These are phyloP conservation scores for Steatocranus sp. DNA, from an alignment of 2,797 vertebrate genomes.

Conservation along the genomic window DNA sequence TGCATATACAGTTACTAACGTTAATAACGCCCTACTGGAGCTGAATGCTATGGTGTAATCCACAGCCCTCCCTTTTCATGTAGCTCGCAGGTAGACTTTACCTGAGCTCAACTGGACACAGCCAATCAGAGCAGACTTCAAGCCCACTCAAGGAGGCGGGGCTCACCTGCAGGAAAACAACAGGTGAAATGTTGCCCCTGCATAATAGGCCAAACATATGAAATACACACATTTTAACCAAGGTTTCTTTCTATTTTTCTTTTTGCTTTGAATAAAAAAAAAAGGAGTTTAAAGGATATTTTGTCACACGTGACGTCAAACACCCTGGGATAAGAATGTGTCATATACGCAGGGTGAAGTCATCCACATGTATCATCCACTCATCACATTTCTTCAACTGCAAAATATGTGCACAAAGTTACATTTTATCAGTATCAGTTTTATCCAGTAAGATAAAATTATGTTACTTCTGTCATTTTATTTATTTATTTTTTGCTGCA, in stretches of 20 bases:
- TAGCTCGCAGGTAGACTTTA: constrained; percentile 69
- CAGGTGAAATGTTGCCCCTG: not conserved
- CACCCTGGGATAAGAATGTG: not conserved
- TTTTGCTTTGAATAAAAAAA: not conserved
- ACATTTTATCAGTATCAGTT: not conserved
- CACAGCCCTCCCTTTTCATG: constrained; percentile 57
- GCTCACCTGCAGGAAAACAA: constrained; percentile 38
- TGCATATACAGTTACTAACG: not conserved
- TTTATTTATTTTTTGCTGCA: not conserved
- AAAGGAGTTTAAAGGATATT: accelerated
- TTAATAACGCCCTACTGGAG: not conserved
- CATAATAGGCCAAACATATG: not conserved
- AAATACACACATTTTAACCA: not conserved
- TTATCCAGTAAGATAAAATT: not conserved
- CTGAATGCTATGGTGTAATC: constrained; percentile 11
- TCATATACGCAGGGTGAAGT: too few species aligned
- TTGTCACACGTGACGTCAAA: not conserved
- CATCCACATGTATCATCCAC: not conserved
- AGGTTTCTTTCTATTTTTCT: accelerated
- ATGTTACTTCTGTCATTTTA: not conserved
- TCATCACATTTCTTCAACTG: not conserved
- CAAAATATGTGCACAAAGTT: not conserved
- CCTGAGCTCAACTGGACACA: constrained; percentile 70
- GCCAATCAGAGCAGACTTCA: constrained; percentile 48
- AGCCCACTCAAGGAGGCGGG: constrained; percentile 63